Percentiles rank a stretch among this genome's conserved stretches.
These are phyloP conservation scores for Diabrotica virgifera DNA, from an alignment of 1,140 invertebrate species.

Conservation along the genomic window DNA sequence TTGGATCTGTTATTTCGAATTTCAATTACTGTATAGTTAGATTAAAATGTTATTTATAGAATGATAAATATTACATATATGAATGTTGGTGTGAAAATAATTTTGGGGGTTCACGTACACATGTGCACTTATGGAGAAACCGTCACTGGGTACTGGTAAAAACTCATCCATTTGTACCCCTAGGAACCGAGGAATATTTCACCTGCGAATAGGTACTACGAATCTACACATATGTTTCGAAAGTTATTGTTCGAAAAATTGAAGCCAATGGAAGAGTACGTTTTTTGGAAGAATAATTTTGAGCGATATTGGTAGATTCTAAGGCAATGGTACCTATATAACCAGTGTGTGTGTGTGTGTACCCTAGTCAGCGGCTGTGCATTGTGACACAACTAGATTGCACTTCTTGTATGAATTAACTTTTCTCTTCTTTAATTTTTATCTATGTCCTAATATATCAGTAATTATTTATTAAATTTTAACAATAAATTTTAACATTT, in stretches of 20 bases:
- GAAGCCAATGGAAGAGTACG: neutral
- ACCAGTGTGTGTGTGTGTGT: slow-evolving; percentile 42
- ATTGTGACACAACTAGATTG: slow-evolving; percentile 35
- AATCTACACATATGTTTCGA: slow-evolving; percentile 12
- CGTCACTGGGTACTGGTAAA: too few relatives aligned
- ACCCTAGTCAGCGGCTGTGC: slow-evolving; percentile 45
- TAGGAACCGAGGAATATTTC: slow-evolving; percentile 41
- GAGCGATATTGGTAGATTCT: slow-evolving; percentile 21
- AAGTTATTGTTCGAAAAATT: slow-evolving; percentile 14
- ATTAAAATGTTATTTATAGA: too few relatives aligned
- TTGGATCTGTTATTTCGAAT: too few relatives aligned
- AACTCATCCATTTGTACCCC: slow-evolving; percentile 36
- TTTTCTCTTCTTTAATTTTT: slow-evolving; percentile 24
- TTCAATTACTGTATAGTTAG: too few relatives aligned
- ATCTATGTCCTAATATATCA: slow-evolving; percentile 20
- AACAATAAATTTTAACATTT: slow-evolving; percentile 12
- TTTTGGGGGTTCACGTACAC: too few relatives aligned
- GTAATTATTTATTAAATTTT: slow-evolving; percentile 23
- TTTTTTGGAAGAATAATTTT: slow-evolving; percentile 7
- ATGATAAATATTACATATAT: too few relatives aligned
- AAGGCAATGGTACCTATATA: slow-evolving; percentile 19
- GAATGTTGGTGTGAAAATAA: too few relatives aligned
- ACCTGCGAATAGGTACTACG: slow-evolving; percentile 33
- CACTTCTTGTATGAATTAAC: slow-evolving; percentile 31
- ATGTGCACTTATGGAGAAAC: too few relatives aligned